Base-by-base conservation (phyloP, 92 coral and sea anemone genomes). In the Parazoanthus swiftii region DNA sequence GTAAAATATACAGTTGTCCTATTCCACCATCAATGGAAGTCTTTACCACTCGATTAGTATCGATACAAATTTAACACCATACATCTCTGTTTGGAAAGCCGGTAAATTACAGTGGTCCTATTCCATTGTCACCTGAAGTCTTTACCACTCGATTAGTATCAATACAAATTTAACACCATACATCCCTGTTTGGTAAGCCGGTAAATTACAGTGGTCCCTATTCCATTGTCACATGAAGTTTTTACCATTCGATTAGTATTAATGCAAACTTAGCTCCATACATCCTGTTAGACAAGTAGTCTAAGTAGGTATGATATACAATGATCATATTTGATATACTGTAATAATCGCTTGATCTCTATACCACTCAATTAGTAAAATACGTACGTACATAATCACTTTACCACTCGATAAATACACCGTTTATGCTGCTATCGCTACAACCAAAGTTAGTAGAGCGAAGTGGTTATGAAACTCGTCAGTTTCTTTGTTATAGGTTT, bases 41-140 rank as follows among this genome's bases (percentile, higher is more conserved):
- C 44, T 81, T 46, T 90, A 90, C 90, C 92, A 90, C 51, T 76
- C 90, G 11, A 90, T 44, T 29, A 29, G 33, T 29, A 0, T 75
- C 94, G 92, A 94, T 48, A 87, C 93, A 79, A 92, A 94, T 82
- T 88, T 90, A 65, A 88, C 66, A 3, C 96, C 94, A 74, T 88
- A 89, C 87, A 93, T 43, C 18, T 90, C 94, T 44, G 87, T 81
- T 85, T 89, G 74, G 77, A 35, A 73, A 38, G 72, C 54, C 59
- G 58, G 63, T 46, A 33, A 14, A 85, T 20, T 23, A 50, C 15
- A 46, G 67, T 18, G 4, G 0, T 13, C 26, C 20, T 7, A 8
- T 13, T 63, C 14, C 33, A n/a, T n/a, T 4, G 3, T n/a, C n/a
- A 63, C 0, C 16, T 54, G 82, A 7, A 33, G 16, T 5, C 14